Evolutionary conservation across 1,140 invertebrate genomes (phyloP).

Genomic region (Atta cephalotes): DNA sequence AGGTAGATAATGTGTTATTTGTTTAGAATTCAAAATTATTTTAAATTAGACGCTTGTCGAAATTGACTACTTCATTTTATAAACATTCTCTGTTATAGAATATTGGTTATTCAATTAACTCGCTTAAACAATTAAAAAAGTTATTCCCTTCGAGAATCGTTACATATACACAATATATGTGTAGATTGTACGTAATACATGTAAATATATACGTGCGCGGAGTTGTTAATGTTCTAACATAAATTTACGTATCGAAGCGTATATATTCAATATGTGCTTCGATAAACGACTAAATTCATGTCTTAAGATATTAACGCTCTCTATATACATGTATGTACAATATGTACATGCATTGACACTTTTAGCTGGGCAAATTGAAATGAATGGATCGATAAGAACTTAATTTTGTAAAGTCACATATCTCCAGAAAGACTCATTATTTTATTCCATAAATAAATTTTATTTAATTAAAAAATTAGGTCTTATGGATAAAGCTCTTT

Average conservation of each 20-base stretch:
- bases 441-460: slow-evolving; percentile 10
- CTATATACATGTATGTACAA: background rate
- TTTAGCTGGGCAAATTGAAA: background rate
- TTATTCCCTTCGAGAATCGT: background rate
- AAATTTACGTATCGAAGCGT: background rate
- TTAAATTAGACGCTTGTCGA: background rate
- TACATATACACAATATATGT: background rate
- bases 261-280: background rate
- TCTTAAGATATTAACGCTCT: background rate
- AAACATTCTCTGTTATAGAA: background rate
- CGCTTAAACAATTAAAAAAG: slow-evolving; percentile 1
- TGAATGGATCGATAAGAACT: background rate
- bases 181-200: background rate
- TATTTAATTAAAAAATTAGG: background rate
- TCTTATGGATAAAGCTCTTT: background rate
- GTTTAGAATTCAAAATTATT: background rate
- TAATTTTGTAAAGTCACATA: background rate
- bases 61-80: slow-evolving; percentile 7
- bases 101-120: background rate
- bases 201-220: background rate
- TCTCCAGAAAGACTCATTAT: background rate
- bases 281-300: background rate
- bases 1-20: background rate
- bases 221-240: background rate
- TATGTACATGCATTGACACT: background rate